Percentiles rank a stretch among this genome's conserved stretches.
These are phyloP conservation scores for Plecturocebus donacophilus DNA, from an alignment of 2,113 vertebrate genomes.

Conservation along the genomic window DNA sequence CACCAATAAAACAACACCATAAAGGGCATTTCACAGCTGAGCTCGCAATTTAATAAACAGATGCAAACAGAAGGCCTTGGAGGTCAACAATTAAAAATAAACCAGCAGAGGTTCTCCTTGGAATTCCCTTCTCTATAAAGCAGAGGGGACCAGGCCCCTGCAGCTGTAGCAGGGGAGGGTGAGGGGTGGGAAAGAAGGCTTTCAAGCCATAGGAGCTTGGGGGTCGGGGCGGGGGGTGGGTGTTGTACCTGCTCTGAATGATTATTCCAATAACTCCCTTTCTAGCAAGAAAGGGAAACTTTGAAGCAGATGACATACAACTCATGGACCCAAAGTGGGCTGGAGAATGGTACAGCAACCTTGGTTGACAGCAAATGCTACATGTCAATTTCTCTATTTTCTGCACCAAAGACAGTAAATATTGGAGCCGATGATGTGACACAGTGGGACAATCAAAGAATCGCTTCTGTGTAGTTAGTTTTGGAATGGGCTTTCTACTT, in stretches of 20 bases:
- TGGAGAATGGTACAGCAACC: not conserved
- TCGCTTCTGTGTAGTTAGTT: not conserved
- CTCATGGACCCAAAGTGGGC: not conserved
- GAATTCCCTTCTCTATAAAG: slow-evolving; percentile 74
- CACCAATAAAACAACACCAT: slow-evolving; percentile 81
- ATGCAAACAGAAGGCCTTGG: slow-evolving; percentile 82
- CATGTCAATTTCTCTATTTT: not conserved
- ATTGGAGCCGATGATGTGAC: not conserved
- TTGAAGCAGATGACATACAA: not conserved
- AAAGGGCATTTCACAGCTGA: slow-evolving; percentile 87
- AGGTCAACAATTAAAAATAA: slow-evolving; percentile 84
- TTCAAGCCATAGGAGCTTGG: not conserved
- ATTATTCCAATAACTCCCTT: not conserved
- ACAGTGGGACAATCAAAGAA: not conserved
- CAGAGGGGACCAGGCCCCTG: slow-evolving; percentile 63
- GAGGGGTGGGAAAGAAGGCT: slow-evolving; percentile 31
- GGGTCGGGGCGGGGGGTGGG: no score
- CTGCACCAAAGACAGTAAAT: not conserved
- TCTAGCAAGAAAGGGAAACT: not conserved
- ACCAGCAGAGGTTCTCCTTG: slow-evolving; percentile 72
- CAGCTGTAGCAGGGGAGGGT: slow-evolving; percentile 26
- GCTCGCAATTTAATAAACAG: slow-evolving; percentile 86
- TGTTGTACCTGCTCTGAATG: slow-evolving; percentile 33
- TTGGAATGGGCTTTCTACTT: not conserved
- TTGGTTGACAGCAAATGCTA: not conserved